Evolutionary conservation across 1,140 invertebrate genomes (phyloP).

Genomic region (Lucilia cuprina): DNA sequence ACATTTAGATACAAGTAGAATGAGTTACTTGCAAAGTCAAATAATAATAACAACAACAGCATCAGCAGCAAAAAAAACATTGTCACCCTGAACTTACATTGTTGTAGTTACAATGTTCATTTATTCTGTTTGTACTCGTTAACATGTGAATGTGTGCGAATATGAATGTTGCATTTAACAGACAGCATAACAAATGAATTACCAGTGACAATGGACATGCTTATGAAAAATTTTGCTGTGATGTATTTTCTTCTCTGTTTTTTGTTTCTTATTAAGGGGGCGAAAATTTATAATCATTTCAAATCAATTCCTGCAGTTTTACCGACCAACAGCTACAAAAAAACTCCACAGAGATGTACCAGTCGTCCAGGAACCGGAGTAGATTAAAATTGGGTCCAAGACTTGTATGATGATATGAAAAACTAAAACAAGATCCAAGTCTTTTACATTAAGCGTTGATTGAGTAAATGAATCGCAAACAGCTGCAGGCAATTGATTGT

Average conservation of each 20-base stretch:
- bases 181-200: slow-evolving; percentile 34
- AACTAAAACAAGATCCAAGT: neutral
- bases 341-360: neutral
- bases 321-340: neutral
- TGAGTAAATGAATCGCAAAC: slow-evolving; percentile 35
- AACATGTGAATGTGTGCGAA: neutral
- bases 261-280: slow-evolving; percentile 23
- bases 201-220: slow-evolving; percentile 30
- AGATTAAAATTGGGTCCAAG: neutral
- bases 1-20: neutral
- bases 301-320: slow-evolving; percentile 22
- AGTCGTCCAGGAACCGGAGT: slow-evolving; percentile 6
- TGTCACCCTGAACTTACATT: slow-evolving; percentile 22
- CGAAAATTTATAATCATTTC: slow-evolving; percentile 34
- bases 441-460: slow-evolving; percentile 23
- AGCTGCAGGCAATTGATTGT: slow-evolving; percentile 31
- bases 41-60: neutral
- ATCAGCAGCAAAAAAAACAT: neutral
- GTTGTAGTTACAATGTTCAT: slow-evolving; percentile 1
- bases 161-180: slow-evolving; percentile 17
- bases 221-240: slow-evolving; percentile 25
- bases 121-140: neutral
- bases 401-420: neutral
- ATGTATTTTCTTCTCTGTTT: neutral
- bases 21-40: neutral